A percentile compares a stretch with the other conserved stretches of the same genome.
Conservation (phyloP, 2,888 invertebrate species). For the Drosophila emarginata region DNA sequence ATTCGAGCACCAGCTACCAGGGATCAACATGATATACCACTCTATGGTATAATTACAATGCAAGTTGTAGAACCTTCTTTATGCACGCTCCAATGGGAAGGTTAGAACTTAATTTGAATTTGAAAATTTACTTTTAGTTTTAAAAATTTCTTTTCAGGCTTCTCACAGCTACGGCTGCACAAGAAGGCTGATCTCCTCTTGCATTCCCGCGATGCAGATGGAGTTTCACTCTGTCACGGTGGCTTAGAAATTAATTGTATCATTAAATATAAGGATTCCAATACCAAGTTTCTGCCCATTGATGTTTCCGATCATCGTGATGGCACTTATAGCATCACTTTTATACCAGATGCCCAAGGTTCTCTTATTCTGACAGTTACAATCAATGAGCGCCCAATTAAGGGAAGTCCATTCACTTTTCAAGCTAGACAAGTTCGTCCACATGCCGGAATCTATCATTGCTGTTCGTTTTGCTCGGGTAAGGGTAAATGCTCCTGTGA, state of each 20-base stretch:
- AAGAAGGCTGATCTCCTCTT: slow-evolving; percentile 85
- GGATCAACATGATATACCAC: slow-evolving; percentile 82
- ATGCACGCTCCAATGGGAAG: slow-evolving; percentile 84
- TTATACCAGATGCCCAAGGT: slow-evolving; percentile 87
- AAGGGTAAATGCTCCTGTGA: slow-evolving; percentile 90
- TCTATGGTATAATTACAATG: slow-evolving; percentile 86
- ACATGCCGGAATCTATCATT: slow-evolving; percentile 90
- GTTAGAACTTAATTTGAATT: slow-evolving; percentile 28
- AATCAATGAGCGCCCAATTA: slow-evolving; percentile 86
- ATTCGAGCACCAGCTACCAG: slow-evolving; percentile 83
- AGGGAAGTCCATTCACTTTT: slow-evolving; percentile 88
- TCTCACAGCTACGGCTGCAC: slow-evolving; percentile 85
- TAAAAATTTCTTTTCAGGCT: slow-evolving; percentile 51
- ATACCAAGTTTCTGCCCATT: slow-evolving; percentile 82
- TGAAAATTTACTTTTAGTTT: background rate
- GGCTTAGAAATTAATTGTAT: slow-evolving; percentile 86
- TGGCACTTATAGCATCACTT: slow-evolving; percentile 86
- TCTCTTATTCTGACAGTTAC: slow-evolving; percentile 85
- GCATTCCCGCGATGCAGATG: slow-evolving; percentile 86
- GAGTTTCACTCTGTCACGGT: slow-evolving; percentile 86
- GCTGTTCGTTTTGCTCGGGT: slow-evolving; percentile 92
- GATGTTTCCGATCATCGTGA: slow-evolving; percentile 86
- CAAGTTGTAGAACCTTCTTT: slow-evolving; percentile 86
- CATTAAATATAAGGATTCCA: slow-evolving; percentile 84
- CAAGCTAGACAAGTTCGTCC: slow-evolving; percentile 86